phyloP scores from a whole-genome alignment of 2,113 vertebrate species.

The Poicephalus gulielmi region DNA sequence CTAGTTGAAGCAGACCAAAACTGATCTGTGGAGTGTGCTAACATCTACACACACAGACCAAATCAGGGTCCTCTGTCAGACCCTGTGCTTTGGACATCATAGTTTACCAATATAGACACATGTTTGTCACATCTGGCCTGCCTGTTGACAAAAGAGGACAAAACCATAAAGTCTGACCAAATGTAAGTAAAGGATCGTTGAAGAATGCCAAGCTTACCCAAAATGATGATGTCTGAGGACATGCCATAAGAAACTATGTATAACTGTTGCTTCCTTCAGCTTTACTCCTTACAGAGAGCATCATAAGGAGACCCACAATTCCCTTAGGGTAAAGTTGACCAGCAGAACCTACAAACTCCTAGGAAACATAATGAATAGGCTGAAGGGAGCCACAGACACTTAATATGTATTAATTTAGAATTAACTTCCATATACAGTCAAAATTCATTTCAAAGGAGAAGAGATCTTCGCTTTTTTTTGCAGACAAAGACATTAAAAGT shows the following conservation, averaged over 20 bases:
- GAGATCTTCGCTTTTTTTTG: neutral
- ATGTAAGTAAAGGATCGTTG: neutral
- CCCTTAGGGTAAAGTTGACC: rapidly evolving
- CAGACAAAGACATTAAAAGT: neutral
- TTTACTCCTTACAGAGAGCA: neutral
- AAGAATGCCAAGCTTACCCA: neutral
- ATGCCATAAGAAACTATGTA: neutral
- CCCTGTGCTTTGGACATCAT: neutral
- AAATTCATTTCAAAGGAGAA: neutral
- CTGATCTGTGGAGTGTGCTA: neutral
- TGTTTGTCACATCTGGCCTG: neutral
- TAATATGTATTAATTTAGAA: neutral
- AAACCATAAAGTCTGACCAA: neutral
- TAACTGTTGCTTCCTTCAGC: neutral
- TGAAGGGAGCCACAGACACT: neutral
- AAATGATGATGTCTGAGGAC: neutral
- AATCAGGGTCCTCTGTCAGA: neutral
- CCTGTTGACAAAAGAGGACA: neutral
- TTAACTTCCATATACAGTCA: neutral
- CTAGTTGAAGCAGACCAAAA: neutral
- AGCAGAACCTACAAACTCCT: neutral
- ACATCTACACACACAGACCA: neutral
- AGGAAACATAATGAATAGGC: neutral
- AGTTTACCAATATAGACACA: neutral
- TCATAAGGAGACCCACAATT: neutral